Evolutionary conservation across 35 echinoderm and acorn worm species (phyloP), one percentile per base, ranked within the genome.

Genomic region (Lytechinus pictus): DNA sequence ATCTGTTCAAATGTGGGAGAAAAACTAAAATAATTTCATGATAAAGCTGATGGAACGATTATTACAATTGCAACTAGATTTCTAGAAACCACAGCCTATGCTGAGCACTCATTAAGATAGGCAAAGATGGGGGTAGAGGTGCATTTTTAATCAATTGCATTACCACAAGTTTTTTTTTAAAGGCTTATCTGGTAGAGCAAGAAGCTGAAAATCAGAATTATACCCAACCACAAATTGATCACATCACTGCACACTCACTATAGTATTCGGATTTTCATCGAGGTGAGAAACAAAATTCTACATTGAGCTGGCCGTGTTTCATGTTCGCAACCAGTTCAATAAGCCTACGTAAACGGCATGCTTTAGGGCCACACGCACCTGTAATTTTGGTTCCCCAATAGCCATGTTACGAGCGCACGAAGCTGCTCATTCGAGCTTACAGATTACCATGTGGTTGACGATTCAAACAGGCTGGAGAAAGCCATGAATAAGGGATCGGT

Each of bases 261-360:
- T 79, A 79, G 19, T 24, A 24, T 24, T n/a, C 4, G 0, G 66
- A 79, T 79, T 16, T 16, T 24, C 8, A 16, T 79, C 0, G 28
- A 33, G 52, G 52, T 10, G n/a, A 33, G 88, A 90, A 90, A 54
- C 88, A 12, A 44, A 90, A 90, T 44, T 10, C 88, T 90, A 54
- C 52, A 90, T 90, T 44, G 28, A 54, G 52, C 9, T 90, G 88
- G 88, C 88, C 88, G 28, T 90, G 88, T 90, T 90, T 90, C 88
- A 90, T 90, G 88, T 90, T 90, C 88, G 52, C 52, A 90, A 90
- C 88, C 88, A 90, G 88, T 90, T 90, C 52, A 90, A 90, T 90
- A 33, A 90, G 88, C 88, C 88, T 90, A 90, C 88, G 88, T 90
- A 90, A 90, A 90, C 88, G 88, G 88, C 88, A 90, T 90, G 88